A percentile compares a stretch with the other conserved stretches of the same genome.
phyloP scores from a whole-genome alignment of 1,140 invertebrate species.

The Dinothrombium tinctorium region DNA sequence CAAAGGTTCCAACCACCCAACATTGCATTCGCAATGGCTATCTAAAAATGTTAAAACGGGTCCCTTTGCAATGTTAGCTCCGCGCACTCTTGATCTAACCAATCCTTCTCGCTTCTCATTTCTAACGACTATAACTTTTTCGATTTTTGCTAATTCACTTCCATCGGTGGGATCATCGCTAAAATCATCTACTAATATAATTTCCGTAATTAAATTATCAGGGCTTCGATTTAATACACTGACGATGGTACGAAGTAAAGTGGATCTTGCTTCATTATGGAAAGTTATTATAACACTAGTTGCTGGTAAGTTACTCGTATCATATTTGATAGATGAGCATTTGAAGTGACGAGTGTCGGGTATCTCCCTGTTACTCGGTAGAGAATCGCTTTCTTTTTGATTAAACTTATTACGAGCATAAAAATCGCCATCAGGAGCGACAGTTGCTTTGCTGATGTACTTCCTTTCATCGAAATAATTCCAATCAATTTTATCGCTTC shows the following conservation, averaged over 20 bases:
- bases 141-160: slow-evolving; percentile 57
- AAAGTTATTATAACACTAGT: slow-evolving; percentile 27
- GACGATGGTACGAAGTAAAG: slow-evolving; percentile 24
- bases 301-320: slow-evolving; percentile 14
- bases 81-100: slow-evolving; percentile 73
- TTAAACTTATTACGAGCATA: no score
- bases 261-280: slow-evolving; percentile 29
- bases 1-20: slow-evolving; percentile 84
- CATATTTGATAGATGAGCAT: no score
- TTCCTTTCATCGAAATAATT: no score
- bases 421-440: no score
- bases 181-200: slow-evolving; percentile 28
- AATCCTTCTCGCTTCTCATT: slow-evolving; percentile 72
- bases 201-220: slow-evolving; percentile 21
- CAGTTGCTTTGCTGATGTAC: no score
- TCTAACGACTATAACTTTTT: slow-evolving; percentile 44
- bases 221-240: slow-evolving; percentile 26
- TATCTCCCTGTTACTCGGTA: no score
- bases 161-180: slow-evolving; percentile 51
- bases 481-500: no score
- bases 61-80: slow-evolving; percentile 66
- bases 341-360: no score
- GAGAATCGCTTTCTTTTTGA: no score
- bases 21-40: slow-evolving; percentile 72
- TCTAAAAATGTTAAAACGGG: slow-evolving; percentile 88